phyloP scores from a whole-genome alignment of 2,797 vertebrate species.

The Aulostomus chinensis region DNA sequence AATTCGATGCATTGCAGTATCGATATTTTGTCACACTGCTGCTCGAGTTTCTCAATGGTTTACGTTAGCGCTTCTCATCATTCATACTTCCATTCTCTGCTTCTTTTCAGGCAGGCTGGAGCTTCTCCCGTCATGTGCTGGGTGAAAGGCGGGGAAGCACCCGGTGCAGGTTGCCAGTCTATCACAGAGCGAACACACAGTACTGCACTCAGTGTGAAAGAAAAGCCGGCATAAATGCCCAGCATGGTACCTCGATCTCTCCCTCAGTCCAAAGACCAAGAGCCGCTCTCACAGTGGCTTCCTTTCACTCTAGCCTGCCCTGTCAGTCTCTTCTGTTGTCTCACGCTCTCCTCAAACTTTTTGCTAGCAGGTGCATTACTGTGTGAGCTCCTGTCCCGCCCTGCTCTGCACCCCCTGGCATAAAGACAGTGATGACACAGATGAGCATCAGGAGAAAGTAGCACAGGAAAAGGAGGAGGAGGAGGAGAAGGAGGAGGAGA shows the following conservation, averaged over 20 bases:
- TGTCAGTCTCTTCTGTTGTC: slow-evolving; percentile 44
- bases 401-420: slow-evolving; percentile 11
- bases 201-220: slow-evolving; percentile 41
- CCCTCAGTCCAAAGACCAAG: slow-evolving; percentile 46
- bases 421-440: slow-evolving; percentile 33
- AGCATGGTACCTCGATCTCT: slow-evolving; percentile 61
- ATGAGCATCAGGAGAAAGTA: slow-evolving; percentile 42
- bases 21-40: too few relatives aligned
- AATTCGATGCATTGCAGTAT: too few relatives aligned
- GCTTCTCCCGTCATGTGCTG: slow-evolving; percentile 29
- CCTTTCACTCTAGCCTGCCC: slow-evolving; percentile 59
- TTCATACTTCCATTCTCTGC: slow-evolving; percentile 15
- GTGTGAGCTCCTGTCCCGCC: slow-evolving; percentile 37
- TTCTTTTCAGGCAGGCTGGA: slow-evolving; percentile 1
- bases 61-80: slow-evolving; percentile 13
- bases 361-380: slow-evolving; percentile 71
- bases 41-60: too few relatives aligned
- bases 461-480: slow-evolving; percentile 35
- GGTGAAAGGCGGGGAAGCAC: slow-evolving; percentile 36
- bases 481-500: slow-evolving; percentile 43
- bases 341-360: slow-evolving; percentile 43
- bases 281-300: slow-evolving; percentile 56
- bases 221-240: slow-evolving; percentile 70
- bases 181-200: slow-evolving; percentile 34
- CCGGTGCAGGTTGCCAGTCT: slow-evolving; percentile 35